phyloP scores from a whole-genome alignment of 2,797 vertebrate species.

The Amphiprion clarkii region DNA sequence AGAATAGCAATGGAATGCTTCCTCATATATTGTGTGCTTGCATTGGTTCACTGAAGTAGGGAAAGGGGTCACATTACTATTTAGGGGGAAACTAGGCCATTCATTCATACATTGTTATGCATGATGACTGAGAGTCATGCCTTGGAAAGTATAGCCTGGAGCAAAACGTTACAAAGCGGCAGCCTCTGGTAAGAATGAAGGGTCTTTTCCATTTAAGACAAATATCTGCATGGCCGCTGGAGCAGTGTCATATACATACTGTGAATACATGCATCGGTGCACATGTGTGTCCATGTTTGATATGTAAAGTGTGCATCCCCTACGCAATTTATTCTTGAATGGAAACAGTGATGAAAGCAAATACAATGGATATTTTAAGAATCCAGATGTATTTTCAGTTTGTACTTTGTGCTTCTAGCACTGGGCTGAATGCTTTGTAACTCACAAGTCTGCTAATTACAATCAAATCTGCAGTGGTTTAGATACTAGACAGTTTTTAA shows the following conservation, averaged over 20 bases:
- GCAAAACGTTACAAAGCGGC: slow-evolving; percentile 47
- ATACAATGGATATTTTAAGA: not conserved
- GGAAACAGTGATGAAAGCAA: not conserved
- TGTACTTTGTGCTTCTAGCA: not conserved
- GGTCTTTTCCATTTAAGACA: slow-evolving; percentile 16
- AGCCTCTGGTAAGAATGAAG: slow-evolving; percentile 14
- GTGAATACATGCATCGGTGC: slow-evolving; percentile 27
- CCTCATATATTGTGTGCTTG: not conserved
- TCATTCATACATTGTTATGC: slow-evolving; percentile 48
- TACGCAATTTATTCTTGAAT: not conserved
- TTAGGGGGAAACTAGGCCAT: slow-evolving; percentile 48
- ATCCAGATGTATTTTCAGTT: not conserved
- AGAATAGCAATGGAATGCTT: not conserved
- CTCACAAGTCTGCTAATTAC: not conserved
- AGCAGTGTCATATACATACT: slow-evolving; percentile 5
- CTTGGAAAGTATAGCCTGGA: slow-evolving; percentile 44
- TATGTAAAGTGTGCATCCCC: not conserved
- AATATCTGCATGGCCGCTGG: not conserved
- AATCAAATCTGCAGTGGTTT: not conserved
- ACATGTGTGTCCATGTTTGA: slow-evolving; percentile 8
- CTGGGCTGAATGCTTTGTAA: not conserved
- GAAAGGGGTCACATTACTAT: slow-evolving; percentile 33
- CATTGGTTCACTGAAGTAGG: not conserved
- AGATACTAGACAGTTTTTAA: too few relatives aligned
- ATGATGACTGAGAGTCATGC: slow-evolving; percentile 9